A percentile compares a stretch with the other conserved stretches of the same genome.
These are phyloP conservation scores for Pogonognathellus flavescens DNA, from an alignment of 1,140 invertebrate species.

Conservation along the genomic window DNA sequence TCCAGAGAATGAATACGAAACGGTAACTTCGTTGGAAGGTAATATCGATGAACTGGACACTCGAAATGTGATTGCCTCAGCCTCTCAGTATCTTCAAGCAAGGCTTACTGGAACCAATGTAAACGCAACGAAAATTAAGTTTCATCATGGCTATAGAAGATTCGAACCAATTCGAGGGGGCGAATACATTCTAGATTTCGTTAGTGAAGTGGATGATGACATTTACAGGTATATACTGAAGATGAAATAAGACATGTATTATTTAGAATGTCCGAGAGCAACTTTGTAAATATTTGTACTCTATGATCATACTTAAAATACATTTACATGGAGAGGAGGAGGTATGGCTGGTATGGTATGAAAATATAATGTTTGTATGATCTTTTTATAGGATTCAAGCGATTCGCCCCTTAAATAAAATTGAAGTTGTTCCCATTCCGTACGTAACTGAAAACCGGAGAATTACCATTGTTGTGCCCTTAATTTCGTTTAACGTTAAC, in stretches of 20 bases:
- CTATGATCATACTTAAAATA: no score
- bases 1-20: constrained; percentile 79
- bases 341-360: no score
- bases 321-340: no score
- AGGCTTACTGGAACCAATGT: constrained; percentile 72
- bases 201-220: not conserved
- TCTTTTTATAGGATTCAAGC: constrained; percentile 75
- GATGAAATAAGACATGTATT: no score
- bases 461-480: constrained; percentile 81
- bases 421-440: constrained; percentile 87
- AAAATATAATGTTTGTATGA: constrained; percentile 13
- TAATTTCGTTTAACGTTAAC: constrained; percentile 71
- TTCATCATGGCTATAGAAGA: constrained; percentile 85
- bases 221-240: constrained; percentile 19
- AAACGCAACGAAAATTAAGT: constrained; percentile 73
- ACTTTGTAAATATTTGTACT: not conserved
- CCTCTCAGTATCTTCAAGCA: constrained; percentile 55
- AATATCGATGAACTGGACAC: constrained; percentile 77
- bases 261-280: not conserved
- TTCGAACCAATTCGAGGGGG: constrained; percentile 91
- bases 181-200: constrained; percentile 85
- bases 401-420: constrained; percentile 83
- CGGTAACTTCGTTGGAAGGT: constrained; percentile 74
- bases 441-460: constrained; percentile 91
- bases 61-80: constrained; percentile 67